Conservation (phyloP, 2,113 vertebrate species). For the Clupea harengus region DNA sequence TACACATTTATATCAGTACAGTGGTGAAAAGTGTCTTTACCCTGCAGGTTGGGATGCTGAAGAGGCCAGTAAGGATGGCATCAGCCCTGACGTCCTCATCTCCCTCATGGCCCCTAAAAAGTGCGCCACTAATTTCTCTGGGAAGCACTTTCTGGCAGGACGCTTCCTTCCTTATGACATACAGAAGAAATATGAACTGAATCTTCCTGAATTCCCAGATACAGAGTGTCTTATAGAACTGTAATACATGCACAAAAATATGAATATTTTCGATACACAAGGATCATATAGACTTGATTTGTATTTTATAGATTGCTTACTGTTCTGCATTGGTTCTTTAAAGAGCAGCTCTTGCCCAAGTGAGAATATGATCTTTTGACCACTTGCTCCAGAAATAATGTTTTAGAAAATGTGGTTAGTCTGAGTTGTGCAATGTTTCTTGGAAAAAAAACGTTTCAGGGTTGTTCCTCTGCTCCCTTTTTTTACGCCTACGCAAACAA, state of each 20-base stretch:
- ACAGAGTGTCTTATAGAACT: conserved; percentile 86
- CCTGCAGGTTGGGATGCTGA: conserved; percentile 83
- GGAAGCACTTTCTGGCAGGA: conserved; percentile 90
- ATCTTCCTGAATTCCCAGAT: conserved; percentile 82
- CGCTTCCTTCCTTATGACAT: conserved; percentile 91
- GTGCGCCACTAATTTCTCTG: conserved; percentile 81
- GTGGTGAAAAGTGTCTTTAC: neutral
- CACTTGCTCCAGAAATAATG: conserved; percentile 38
- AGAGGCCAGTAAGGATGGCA: conserved; percentile 73
- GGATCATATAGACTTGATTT: conserved; percentile 63
- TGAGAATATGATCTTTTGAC: conserved; percentile 34
- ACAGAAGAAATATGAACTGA: conserved; percentile 89
- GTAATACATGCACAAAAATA: conserved; percentile 59
- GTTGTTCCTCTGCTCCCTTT: conserved; percentile 25
- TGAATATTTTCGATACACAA: conserved; percentile 46
- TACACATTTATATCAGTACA: neutral
- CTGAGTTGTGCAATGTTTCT: conserved; percentile 51
- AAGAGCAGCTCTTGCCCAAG: conserved; percentile 55
- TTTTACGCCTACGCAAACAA: neutral
- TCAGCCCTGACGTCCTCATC: conserved; percentile 87
- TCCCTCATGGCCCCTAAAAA: conserved; percentile 87
- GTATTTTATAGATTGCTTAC: conserved; percentile 67
- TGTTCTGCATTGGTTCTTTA: conserved; percentile 61
- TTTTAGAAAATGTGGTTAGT: conserved; percentile 53
- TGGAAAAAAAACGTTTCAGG: conserved; percentile 51